phyloP scores from a whole-genome alignment of 2,113 vertebrate species.

The Seriola rivoliana region DNA sequence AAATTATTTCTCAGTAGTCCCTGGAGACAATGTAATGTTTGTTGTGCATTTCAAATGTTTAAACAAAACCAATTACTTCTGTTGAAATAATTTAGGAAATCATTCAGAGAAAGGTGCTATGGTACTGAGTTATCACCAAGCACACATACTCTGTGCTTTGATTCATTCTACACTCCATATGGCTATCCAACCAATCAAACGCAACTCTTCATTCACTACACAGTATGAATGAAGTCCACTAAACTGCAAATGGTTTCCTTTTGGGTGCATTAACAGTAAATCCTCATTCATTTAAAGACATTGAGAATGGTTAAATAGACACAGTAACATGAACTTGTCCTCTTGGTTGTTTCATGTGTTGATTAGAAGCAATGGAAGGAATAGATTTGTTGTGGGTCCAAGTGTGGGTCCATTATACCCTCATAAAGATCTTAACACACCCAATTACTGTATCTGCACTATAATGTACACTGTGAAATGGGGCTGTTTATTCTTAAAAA shows the following conservation, averaged over 20 bases:
- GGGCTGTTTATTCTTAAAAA: not conserved
- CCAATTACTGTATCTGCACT: not conserved
- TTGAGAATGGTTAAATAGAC: not conserved
- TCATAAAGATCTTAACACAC: slow-evolving; percentile 19
- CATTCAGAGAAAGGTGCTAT: slow-evolving; percentile 22
- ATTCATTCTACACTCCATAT: slow-evolving; percentile 28
- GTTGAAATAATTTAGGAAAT: not conserved
- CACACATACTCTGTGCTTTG: slow-evolving; percentile 19
- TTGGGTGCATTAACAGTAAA: not conserved
- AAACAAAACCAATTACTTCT: not conserved
- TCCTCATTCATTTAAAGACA: not conserved
- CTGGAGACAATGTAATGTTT: slow-evolving; percentile 7
- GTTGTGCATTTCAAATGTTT: slow-evolving; percentile 8
- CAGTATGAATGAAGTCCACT: slow-evolving; percentile 38
- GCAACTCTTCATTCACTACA: slow-evolving; percentile 27
- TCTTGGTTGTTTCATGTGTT: not conserved
- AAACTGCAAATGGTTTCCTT: not conserved
- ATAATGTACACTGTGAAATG: not conserved
- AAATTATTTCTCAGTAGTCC: slow-evolving; percentile 17
- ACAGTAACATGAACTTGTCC: not conserved
- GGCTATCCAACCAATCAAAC: not conserved
- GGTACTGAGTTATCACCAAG: slow-evolving; percentile 3
- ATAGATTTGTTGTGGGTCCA: slow-evolving; percentile 6
- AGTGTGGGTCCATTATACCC: not conserved
- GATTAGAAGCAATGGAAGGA: slow-evolving; percentile 5